These are phyloP conservation scores for Lepeophtheirus nordmannii DNA, from an alignment of 2,888 invertebrate genomes.

Conservation along the genomic window DNA sequence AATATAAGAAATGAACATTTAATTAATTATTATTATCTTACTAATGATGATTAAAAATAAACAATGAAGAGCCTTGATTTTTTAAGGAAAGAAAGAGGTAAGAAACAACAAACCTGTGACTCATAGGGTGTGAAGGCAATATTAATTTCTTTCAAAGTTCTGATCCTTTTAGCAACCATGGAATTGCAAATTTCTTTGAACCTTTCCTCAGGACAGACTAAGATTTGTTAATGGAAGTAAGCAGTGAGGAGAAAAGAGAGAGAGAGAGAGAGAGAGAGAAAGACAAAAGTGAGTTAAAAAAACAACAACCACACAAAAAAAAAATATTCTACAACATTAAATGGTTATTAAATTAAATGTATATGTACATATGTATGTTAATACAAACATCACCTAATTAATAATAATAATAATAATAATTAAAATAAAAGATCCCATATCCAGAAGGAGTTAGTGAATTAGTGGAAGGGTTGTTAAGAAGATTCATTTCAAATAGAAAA, in stretches of 20 bases:
- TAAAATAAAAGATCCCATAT: no score
- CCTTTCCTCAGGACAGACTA: constrained; percentile 88
- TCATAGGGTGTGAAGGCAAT: constrained; percentile 96
- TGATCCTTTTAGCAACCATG: constrained; percentile 80
- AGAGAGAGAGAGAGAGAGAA: background rate
- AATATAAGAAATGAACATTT: no score
- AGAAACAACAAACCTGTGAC: constrained; percentile 62
- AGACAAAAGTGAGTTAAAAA: background rate
- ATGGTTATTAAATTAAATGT: no score
- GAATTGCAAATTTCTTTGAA: constrained; percentile 95
- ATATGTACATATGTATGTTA: no score
- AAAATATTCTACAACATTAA: no score
- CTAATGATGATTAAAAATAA: no score
- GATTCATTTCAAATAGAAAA: background rate
- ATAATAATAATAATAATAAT: no score
- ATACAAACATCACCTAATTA: no score
- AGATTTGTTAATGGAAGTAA: constrained; percentile 8
- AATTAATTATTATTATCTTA: no score
- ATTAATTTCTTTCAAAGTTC: constrained; percentile 95
- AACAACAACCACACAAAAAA: background rate
- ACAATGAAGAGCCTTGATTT: no score
- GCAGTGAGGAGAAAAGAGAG: background rate
- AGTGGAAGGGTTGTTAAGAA: background rate
- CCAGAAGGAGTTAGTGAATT: background rate
- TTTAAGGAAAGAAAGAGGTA: background rate